Base-by-base conservation (phyloP, 2,113 vertebrate species). In the Tamias sibiricus region DNA sequence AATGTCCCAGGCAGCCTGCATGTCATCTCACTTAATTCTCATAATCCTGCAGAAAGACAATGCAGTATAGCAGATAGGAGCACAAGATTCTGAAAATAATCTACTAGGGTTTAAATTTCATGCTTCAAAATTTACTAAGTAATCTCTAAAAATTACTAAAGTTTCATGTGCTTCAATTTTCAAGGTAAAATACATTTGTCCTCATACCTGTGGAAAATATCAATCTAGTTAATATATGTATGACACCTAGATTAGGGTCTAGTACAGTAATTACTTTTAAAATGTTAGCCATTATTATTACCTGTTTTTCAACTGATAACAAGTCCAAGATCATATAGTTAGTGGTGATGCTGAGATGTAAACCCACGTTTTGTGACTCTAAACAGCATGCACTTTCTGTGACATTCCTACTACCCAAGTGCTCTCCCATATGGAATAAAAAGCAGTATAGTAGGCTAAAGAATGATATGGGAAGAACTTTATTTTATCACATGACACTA, bases 141-240 rank as follows among this genome's bases (percentile, higher is more conserved):
- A 14, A 94, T 30, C 59, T 90, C n/a, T 71, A 26, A 82, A 82
- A 69, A 71, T 42, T 79, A 80, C 69, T 94, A 17, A 44, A 81
- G 28, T 47, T 24, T 5, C 57, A 11, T 40, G 10, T 68, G 47
- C 26, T 81, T 74, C 35, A 62, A 64, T 77, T 89, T 91, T 62
- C 68, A 52, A 42, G 52, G 42, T 75, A 95, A 97, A 89, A 69
- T 94, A 62, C 49, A 82, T 42, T 90, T 72, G 28, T 37, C 20
- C 49, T 82, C 30, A 40, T 3, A 37, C 1, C 9, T 83, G 24
- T 72, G n/a, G 30, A 37, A 64, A 96, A 77, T 79, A 42, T 54
- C 76, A 76, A 92, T 9, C 37, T 90, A 87, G 35, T 22, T 6
- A 64, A 66, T 44, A 72, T 14, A 54, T 9, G 5, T 44, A 87